Evolutionary conservation across 2,888 invertebrate species (phyloP), one percentile per base, ranked within the genome.

Genomic region (Platycnemis pennipes): DNA sequence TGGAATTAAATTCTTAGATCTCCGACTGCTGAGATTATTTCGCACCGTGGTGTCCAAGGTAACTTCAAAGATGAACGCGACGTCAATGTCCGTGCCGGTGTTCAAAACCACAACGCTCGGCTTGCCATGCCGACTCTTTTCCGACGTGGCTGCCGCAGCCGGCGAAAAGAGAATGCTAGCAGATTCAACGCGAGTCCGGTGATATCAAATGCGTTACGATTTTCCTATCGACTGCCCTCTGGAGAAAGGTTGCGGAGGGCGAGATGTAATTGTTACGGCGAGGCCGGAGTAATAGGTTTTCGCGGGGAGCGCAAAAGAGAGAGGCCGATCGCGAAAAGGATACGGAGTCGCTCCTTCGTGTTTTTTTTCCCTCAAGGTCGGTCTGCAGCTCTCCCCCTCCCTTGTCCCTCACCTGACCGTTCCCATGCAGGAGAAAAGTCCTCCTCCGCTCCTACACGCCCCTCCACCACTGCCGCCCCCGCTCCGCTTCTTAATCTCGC

Each of bases 211-310:
- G 77, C 77, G 37, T 77, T 37, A 37, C 77, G 37, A 37, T 37
- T 77, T 77, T 77, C 37, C 77, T 7, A 16, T 1, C 77, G 77
- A 77, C 31, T 26, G 77, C 1, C 13, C 77, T 37, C 3, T n/a
- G 77, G 37, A 77, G 37, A 77, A 77, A 77, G 77, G 77, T 77
- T 77, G 37, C 77, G 77, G 77, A 37, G 31, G 31, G 77, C 1
- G 77, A 77, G 77, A 77, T 77, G 77, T 77, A 77, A 77, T 77
- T 77, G 77, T 77, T 77, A 77, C 77, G 77, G 63, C 63, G 63
- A 63, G 63, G 63, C n/a, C 63, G n/a, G 63, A 63, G 63, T 63
- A 63, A 77, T 13, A 77, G 37, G 31, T 77, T 77, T 11, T 37
- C 63, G 77, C 37, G 77, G 37, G 16, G 77, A 77, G 77, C 2